A percentile compares a stretch with the other conserved stretches of the same genome.
phyloP scores from a whole-genome alignment of 1,140 invertebrate genomes.

The Ceratina calcarata region DNA sequence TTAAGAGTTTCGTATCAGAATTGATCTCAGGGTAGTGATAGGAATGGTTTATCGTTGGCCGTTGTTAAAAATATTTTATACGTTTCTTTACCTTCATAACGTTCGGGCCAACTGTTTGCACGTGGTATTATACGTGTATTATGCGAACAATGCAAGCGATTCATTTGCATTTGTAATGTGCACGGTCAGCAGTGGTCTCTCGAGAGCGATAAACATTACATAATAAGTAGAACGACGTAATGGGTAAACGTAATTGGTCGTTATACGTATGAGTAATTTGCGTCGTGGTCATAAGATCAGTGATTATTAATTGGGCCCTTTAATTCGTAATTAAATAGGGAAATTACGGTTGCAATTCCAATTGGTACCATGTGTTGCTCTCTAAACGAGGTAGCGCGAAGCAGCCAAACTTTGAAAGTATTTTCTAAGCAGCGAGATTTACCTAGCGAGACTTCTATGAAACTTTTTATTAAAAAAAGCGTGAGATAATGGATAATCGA shows the following conservation, averaged over 20 bases:
- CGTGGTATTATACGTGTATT: slow-evolving; percentile 7
- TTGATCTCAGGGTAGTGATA: not conserved
- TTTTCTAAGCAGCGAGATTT: too few relatives aligned
- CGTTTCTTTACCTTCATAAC: not conserved
- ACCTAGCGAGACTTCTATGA: too few relatives aligned
- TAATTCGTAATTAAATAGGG: not conserved
- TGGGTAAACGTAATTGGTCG: slow-evolving; percentile 42
- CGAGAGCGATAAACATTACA: slow-evolving; percentile 53
- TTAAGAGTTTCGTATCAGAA: not conserved
- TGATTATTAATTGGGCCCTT: not conserved
- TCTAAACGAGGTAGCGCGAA: not conserved
- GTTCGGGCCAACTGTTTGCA: slow-evolving; percentile 14
- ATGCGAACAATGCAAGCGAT: slow-evolving; percentile 15
- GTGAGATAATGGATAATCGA: not conserved
- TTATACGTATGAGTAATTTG: slow-evolving; percentile 35
- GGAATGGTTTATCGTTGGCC: not conserved
- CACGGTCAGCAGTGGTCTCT: slow-evolving; percentile 14
- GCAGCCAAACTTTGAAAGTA: too few relatives aligned
- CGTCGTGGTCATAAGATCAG: not conserved
- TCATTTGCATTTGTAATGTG: slow-evolving; percentile 58
- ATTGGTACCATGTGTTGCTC: not conserved
- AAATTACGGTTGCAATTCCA: not conserved
- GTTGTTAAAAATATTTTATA: not conserved
- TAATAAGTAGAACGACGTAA: slow-evolving; percentile 49
- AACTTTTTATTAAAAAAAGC: too few relatives aligned